phyloP scores from a whole-genome alignment of 1,140 invertebrate species.

The Bilobella aurantiaca region DNA sequence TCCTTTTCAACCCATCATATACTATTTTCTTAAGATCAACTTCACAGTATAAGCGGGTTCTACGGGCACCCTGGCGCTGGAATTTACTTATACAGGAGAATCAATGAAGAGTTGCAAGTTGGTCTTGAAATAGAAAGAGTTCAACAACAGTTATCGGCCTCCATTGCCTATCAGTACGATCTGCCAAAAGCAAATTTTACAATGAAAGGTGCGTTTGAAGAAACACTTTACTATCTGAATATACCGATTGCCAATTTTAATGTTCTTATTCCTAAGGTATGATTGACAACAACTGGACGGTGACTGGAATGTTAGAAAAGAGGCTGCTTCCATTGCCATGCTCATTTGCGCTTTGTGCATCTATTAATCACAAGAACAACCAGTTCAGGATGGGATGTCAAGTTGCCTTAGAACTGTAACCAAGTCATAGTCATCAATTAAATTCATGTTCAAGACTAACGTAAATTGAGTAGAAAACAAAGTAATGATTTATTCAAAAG shows the following conservation, averaged over 20 bases:
- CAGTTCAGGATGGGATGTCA: constrained; percentile 78
- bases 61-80: constrained; percentile 72
- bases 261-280: constrained; percentile 53
- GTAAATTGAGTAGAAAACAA: no score
- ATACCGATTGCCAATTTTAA: not conserved
- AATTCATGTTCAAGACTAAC: constrained; percentile 7
- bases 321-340: constrained; percentile 85
- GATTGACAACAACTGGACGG: constrained; percentile 90
- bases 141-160: constrained; percentile 81
- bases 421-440: not conserved
- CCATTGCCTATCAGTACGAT: constrained; percentile 91
- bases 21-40: constrained; percentile 37
- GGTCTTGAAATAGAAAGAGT: constrained; percentile 79
- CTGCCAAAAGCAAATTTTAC: constrained; percentile 88
- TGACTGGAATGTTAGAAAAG: constrained; percentile 88
- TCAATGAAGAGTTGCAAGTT: constrained; percentile 77
- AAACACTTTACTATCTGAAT: not conserved
- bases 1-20: constrained; percentile 15
- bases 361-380: constrained; percentile 81
- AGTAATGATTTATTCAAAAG: no score
- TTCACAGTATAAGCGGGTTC: constrained; percentile 54
- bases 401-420: constrained; percentile 59
- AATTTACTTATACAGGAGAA: constrained; percentile 87
- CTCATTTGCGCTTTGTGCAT: constrained; percentile 80
- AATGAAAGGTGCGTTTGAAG: constrained; percentile 63